phyloP scores from a whole-genome alignment of 2,888 invertebrate genomes.

The Oligia strigilis region DNA sequence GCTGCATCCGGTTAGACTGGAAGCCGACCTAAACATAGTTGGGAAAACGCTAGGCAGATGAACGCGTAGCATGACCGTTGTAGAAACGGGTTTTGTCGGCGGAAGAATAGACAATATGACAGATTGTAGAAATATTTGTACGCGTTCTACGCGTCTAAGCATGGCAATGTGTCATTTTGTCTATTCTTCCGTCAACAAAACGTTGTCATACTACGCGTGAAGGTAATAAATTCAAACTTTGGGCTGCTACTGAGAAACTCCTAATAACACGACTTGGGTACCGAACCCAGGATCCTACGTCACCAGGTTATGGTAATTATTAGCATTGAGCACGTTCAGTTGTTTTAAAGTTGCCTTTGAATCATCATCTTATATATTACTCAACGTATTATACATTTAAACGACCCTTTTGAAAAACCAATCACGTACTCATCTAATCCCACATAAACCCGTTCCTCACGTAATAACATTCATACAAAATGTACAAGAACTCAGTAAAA shows the following conservation, averaged over 20 bases:
- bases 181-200: too few species aligned
- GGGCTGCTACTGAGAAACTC: neutral
- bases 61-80: too few species aligned
- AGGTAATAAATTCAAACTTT: neutral
- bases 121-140: too few species aligned
- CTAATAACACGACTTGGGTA: neutral
- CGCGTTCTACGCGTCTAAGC: too few species aligned
- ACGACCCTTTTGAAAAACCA: neutral
- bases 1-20: too few species aligned
- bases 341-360: neutral
- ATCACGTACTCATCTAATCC: conserved; percentile 12
- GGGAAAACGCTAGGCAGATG: too few species aligned
- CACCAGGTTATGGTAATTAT: neutral
- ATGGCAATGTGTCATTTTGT: too few species aligned
- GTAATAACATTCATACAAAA: conserved; percentile 43
- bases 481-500: conserved; percentile 32
- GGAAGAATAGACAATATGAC: too few species aligned
- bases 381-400: neutral
- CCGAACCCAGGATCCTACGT: neutral
- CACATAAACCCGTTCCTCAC: neutral
- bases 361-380: neutral
- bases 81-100: too few species aligned
- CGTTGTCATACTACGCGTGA: too few species aligned
- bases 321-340: too few species aligned
- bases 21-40: too few species aligned